phyloP scores from a whole-genome alignment of 2,113 vertebrate genomes.

The Toxotes jaculatrix region DNA sequence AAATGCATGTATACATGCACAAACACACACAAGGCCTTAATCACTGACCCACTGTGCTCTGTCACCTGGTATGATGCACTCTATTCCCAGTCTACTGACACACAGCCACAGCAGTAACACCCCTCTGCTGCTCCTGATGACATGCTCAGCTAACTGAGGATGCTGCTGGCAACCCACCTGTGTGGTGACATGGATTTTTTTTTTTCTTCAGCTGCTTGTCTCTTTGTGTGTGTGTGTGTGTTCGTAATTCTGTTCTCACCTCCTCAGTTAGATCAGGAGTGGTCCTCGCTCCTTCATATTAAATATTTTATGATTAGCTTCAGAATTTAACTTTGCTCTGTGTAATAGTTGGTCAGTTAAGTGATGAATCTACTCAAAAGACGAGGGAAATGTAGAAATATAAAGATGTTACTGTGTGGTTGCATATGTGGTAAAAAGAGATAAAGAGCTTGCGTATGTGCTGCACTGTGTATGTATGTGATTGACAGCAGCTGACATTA shows the following conservation, averaged over 20 bases:
- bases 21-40: slow-evolving; percentile 15
- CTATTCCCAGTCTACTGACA: neutral
- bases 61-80: slow-evolving; percentile 27
- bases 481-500: slow-evolving; percentile 39
- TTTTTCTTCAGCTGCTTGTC: neutral
- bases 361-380: neutral
- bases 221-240: slow-evolving; percentile 1
- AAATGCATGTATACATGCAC: neutral
- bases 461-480: slow-evolving; percentile 1
- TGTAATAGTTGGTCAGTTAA: neutral
- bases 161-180: neutral
- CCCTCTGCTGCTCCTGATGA: slow-evolving; percentile 25
- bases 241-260: neutral
- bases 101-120: slow-evolving; percentile 1
- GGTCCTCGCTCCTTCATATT: neutral
- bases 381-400: neutral
- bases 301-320: neutral
- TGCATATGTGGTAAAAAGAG: neutral
- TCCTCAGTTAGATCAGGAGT: neutral
- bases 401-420: neutral
- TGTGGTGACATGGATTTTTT: slow-evolving; percentile 7
- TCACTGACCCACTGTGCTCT: slow-evolving; percentile 8
- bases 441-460: neutral
- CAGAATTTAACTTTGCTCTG: neutral
- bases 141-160: slow-evolving; percentile 5